Evolutionary conservation across 2,888 invertebrate species (phyloP).

Genomic region (Andrena chrysosceles): DNA sequence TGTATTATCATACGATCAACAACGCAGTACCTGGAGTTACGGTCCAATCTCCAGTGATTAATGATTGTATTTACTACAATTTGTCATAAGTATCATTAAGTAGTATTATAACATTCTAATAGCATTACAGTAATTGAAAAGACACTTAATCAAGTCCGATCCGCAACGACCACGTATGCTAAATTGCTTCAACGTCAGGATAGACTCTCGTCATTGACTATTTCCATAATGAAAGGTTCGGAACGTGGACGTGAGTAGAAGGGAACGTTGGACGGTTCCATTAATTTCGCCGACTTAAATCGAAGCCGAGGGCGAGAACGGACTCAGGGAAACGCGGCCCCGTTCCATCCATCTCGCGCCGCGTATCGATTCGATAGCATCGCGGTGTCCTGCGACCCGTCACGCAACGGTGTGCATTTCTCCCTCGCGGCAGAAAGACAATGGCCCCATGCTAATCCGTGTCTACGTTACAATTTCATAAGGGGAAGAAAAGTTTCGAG

Average conservation of each 20-base stretch:
- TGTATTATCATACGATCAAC: too few relatives aligned
- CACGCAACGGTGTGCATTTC: slow-evolving; percentile 60
- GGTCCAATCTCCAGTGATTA: too few relatives aligned
- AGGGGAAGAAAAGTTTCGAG: slow-evolving; percentile 70
- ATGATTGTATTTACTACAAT: not conserved
- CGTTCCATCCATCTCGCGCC: slow-evolving; percentile 25
- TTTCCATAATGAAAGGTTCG: slow-evolving; percentile 50
- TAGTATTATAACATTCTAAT: not conserved
- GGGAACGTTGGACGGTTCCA: slow-evolving; percentile 34
- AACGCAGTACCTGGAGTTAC: too few relatives aligned
- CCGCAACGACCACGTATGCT: not conserved
- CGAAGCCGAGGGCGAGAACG: slow-evolving; percentile 36
- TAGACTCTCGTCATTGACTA: slow-evolving; percentile 11
- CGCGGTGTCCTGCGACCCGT: slow-evolving; percentile 58
- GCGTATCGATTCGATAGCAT: slow-evolving; percentile 72
- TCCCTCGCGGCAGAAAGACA: slow-evolving; percentile 69
- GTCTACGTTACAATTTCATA: slow-evolving; percentile 77
- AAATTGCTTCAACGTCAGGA: slow-evolving; percentile 22
- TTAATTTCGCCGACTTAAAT: slow-evolving; percentile 60
- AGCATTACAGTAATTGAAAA: slow-evolving; percentile 4
- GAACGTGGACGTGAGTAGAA: slow-evolving; percentile 11
- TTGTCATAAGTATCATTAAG: not conserved
- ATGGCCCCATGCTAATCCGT: slow-evolving; percentile 78
- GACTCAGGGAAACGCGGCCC: slow-evolving; percentile 33
- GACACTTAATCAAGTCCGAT: slow-evolving; percentile 27